phyloP scores from a whole-genome alignment of 2,113 vertebrate genomes.

The Glaucidium brasilianum region DNA sequence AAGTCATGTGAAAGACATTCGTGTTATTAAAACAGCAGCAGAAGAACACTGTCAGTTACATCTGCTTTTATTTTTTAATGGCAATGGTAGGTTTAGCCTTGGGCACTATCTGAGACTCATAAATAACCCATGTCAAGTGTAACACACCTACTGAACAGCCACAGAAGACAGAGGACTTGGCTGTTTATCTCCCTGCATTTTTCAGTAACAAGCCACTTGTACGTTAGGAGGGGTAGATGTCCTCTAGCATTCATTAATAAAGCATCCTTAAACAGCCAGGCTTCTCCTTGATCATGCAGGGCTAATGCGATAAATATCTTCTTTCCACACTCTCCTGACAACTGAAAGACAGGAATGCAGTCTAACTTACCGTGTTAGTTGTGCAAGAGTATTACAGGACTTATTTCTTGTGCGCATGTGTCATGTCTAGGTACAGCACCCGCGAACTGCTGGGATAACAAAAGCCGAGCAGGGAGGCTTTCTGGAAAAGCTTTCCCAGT shows the following conservation, averaged over 20 bases:
- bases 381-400: neutral
- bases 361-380: neutral
- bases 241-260: slow-evolving; percentile 67
- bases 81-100: slow-evolving; percentile 49
- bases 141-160: slow-evolving; percentile 55
- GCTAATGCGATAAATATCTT: slow-evolving; percentile 58
- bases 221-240: slow-evolving; percentile 47
- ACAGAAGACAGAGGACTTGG: slow-evolving; percentile 38
- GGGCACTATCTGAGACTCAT: slow-evolving; percentile 53
- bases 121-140: slow-evolving; percentile 60
- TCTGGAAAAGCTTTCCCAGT: neutral
- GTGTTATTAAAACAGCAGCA: neutral
- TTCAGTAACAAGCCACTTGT: slow-evolving; percentile 40
- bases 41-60: neutral
- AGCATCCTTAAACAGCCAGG: slow-evolving; percentile 44
- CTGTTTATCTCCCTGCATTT: slow-evolving; percentile 62
- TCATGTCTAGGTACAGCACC: rapidly evolving
- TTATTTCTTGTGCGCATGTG: neutral
- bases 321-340: slow-evolving; percentile 55
- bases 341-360: slow-evolving; percentile 57
- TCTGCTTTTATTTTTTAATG: slow-evolving; percentile 65
- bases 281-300: slow-evolving; percentile 50
- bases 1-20: slow-evolving; percentile 17
- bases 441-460: rapidly evolving
- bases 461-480: neutral